A percentile compares a stretch with the other conserved stretches of the same genome.
Evolutionary conservation across 2,888 invertebrate species (phyloP).

Genomic region (Aproaerema taeniolella): DNA sequence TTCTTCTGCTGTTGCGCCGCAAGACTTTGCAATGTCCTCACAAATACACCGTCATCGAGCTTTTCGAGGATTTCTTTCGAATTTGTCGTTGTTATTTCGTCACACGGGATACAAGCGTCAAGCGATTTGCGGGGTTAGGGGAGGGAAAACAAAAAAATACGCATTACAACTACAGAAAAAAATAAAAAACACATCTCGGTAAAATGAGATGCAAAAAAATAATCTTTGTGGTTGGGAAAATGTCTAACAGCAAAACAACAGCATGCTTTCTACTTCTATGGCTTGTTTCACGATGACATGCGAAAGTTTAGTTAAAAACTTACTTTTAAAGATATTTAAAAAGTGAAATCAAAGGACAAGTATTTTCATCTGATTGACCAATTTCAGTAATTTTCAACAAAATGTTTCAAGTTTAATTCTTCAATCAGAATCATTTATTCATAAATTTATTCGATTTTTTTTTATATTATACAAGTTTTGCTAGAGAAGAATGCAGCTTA

Average conservation of each 20-base stretch:
- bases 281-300: slow-evolving; percentile 48
- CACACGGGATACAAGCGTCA: slow-evolving; percentile 75
- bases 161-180: slow-evolving; percentile 77
- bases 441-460: too few species aligned
- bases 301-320: slow-evolving; percentile 32
- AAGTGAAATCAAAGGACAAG: slow-evolving; percentile 30
- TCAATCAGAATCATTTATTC: too few species aligned
- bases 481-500: too few species aligned
- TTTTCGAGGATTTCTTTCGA: slow-evolving; percentile 73
- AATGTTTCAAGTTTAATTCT: too few species aligned
- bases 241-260: slow-evolving; percentile 62
- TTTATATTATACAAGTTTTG: too few species aligned
- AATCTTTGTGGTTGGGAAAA: slow-evolving; percentile 71
- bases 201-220: slow-evolving; percentile 25
- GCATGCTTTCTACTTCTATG: slow-evolving; percentile 71
- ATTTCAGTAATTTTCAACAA: too few species aligned
- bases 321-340: slow-evolving; percentile 34
- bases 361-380: too few species aligned
- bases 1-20: slow-evolving; percentile 73
- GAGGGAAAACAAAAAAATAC: slow-evolving; percentile 73
- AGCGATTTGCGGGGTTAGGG: slow-evolving; percentile 66
- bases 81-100: slow-evolving; percentile 52
- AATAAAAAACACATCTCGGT: slow-evolving; percentile 23
- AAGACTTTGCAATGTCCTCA: slow-evolving; percentile 75
- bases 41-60: slow-evolving; percentile 73